Base-by-base conservation (phyloP, 2,797 vertebrate species). In the Hephaestus fuliginosus region DNA sequence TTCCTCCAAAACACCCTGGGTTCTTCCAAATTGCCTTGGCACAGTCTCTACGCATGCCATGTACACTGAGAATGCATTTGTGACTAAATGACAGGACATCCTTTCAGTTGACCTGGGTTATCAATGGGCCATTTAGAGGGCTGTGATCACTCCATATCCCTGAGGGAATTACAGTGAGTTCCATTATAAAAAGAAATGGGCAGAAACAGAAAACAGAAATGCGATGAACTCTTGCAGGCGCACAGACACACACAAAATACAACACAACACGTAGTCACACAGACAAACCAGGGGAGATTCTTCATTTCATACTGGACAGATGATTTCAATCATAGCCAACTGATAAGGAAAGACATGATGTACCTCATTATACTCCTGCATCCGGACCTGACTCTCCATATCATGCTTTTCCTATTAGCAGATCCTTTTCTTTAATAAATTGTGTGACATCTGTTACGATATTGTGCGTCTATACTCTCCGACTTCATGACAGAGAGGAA, bases 71-170 rank as follows among this genome's bases (percentile, higher is more conserved):
- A 80, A 81, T 5, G 81, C 71, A 60, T 91, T 92, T 93, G 87
- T 93, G 89, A 85, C 77, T 88, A 67, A 93, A 91, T 83, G 86
- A 94, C 92, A 94, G 93, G 91, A 92, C 85, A 83, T 92, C 92
- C 91, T 93, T 90, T 93, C 91, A 88, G 92, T 81, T 74, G 85
- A 90, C 87, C 88, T 75, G 65, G 84, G 84, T 90, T 93, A 94
- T 95, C 94, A 95, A 93, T 93, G 92, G 90, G 77, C 83, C 92
- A 89, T 92, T 94, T 89, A 94, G 74, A 79, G 61, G n/a, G 69
- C 71, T 77, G 80, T 66, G 84, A 87, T 92, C 86, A 69, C 78
- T 89, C 61, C 49, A 57, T 30, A 51, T 70, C 57, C 84, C 85
- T 48, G 56, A 83, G 72, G 72, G 74, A 56, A 76, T 85, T 90